Evolutionary conservation across 2,888 invertebrate genomes (phyloP).

Genomic region (Aphelenchoides bicaudatus): DNA sequence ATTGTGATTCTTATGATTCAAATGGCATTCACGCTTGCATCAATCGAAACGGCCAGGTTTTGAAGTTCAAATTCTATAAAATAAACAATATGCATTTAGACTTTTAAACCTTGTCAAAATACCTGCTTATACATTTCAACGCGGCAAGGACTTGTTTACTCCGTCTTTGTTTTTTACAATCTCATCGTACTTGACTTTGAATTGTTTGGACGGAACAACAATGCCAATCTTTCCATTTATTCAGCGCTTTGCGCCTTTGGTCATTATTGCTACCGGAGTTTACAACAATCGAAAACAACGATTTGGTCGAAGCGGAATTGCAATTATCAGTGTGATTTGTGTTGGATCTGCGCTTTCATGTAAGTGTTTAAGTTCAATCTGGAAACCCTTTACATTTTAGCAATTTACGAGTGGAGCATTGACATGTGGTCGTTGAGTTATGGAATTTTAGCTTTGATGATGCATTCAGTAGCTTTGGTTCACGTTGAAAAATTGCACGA

Average conservation of each 20-base stretch:
- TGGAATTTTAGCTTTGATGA: conserved; percentile 41
- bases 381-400: conserved; percentile 34
- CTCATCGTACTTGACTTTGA: conserved; percentile 64
- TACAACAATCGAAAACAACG: conserved; percentile 27
- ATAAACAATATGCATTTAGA: conserved; percentile 29
- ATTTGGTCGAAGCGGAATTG: conserved; percentile 24
- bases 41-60: conserved; percentile 61
- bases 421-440: conserved; percentile 53
- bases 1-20: conserved; percentile 65
- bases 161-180: conserved; percentile 64
- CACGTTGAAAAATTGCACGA: conserved; percentile 37
- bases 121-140: conserved; percentile 61
- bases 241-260: conserved; percentile 60
- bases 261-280: conserved; percentile 23
- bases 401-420: conserved; percentile 46
- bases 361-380: conserved; percentile 19
- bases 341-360: conserved; percentile 42
- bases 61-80: conserved; percentile 8
- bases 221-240: conserved; percentile 66
- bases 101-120: conserved; percentile 55
- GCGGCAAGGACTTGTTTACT: conserved; percentile 62
- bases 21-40: conserved; percentile 62
- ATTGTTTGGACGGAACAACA: conserved; percentile 65
- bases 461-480: conserved; percentile 33
- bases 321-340: conserved; percentile 33